Evolutionary conservation across 2,113 vertebrate species (phyloP).

Genomic region (Ceratotherium simum): DNA sequence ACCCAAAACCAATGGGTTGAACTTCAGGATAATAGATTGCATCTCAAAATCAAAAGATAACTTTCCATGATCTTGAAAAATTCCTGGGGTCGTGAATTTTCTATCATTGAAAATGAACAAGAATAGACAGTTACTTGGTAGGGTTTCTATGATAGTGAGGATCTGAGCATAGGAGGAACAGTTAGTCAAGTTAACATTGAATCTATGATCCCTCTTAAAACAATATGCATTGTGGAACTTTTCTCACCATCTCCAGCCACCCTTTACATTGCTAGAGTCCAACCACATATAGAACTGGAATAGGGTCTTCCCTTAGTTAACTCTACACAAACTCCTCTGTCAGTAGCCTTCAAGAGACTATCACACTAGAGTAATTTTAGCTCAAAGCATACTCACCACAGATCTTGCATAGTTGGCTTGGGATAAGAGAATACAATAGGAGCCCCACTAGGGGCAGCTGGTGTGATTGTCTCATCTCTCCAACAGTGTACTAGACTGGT

Average conservation of each 20-base stretch:
- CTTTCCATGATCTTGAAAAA: background rate
- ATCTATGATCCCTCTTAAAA: background rate
- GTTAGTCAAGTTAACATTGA: background rate
- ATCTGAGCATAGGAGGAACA: background rate
- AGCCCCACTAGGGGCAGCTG: conserved; percentile 27
- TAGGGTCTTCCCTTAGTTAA: background rate
- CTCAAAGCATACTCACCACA: conserved; percentile 53
- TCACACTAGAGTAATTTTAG: background rate
- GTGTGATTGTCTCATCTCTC: background rate
- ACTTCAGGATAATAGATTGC: background rate
- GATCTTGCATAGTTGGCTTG: conserved; percentile 34
- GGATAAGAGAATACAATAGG: conserved; percentile 28
- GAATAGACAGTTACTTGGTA: background rate
- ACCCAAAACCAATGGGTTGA: background rate
- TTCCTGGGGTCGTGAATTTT: background rate
- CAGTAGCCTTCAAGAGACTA: background rate
- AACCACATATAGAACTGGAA: background rate
- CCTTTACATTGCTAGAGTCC: background rate
- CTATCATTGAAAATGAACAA: background rate
- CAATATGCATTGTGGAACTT: background rate
- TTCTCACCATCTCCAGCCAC: background rate
- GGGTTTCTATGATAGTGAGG: background rate
- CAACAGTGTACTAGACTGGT: background rate
- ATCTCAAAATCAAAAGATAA: background rate
- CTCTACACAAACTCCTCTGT: background rate